Base-by-base conservation (phyloP, 2,113 vertebrate species). In the Oostethus manadensis region DNA sequence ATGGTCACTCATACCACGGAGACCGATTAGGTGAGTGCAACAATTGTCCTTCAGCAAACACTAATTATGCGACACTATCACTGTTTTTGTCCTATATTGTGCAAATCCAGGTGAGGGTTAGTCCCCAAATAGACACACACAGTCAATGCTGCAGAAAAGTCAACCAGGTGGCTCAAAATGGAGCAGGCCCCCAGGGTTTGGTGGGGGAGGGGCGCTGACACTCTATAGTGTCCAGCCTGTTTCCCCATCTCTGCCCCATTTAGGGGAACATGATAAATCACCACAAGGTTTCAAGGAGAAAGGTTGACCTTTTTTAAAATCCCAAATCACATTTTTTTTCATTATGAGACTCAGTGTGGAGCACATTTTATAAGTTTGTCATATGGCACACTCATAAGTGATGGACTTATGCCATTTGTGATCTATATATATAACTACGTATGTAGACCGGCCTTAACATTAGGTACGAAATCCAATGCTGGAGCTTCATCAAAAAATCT, bases 141-240 rank as follows among this genome's bases (percentile, higher is more conserved):
- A 20, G 13, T 23, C 55, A n/a, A 65, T 57, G 64, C 66, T 75
- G 62, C 73, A 64, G 81, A 64, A 82, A 73, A 79, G 79, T 80
- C 77, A 83, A 81, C 79, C 84, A 87, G 86, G 82, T 85, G 84
- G 83, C 68, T 64, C 63, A 49, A 89, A 88, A 67, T 89, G 53
- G 86, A 84, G 58, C 86, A 86, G 64, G 73, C 78, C 84, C 71
- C 80, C 38, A 73, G 83, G 83, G 86, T 70, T 73, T 81, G 76
- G 82, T 56, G 57, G 53, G 45, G 66, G 68, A 46, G 17, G 57
- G 53, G 55, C 53, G 23, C 53, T 16, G 77, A 81, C 76, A 75
- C 68, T 66, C 71, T 62, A 58, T 66, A 57, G 65, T 73, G 68
- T 62, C 66, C 63, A 29, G 26, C 45, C 44, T 16, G 68, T 45